These are phyloP conservation scores for Sphaerophoria rueppellii DNA, from an alignment of 2,888 invertebrate species.

Conservation along the genomic window DNA sequence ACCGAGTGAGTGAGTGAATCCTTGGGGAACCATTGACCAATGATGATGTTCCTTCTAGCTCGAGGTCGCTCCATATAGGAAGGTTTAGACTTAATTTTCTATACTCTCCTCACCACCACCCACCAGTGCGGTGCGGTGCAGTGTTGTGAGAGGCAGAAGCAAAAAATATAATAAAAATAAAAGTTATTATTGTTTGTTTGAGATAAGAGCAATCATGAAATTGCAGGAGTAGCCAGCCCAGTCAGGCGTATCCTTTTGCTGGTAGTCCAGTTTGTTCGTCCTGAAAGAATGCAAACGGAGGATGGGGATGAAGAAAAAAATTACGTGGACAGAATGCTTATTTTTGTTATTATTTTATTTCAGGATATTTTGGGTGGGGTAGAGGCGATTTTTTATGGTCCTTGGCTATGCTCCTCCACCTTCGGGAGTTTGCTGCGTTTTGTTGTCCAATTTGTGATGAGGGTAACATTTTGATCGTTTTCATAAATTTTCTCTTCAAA, in stretches of 20 bases:
- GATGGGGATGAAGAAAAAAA: conserved; percentile 4
- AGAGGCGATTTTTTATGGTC: conserved; percentile 13
- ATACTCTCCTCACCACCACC: background rate
- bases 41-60: conserved; percentile 64
- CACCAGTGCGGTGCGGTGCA: conserved; percentile 25
- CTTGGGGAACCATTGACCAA: conserved; percentile 72
- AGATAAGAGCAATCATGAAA: conserved; percentile 74
- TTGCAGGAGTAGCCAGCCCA: conserved; percentile 56
- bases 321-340: conserved; percentile 65
- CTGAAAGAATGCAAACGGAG: conserved; percentile 28
- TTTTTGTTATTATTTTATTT: conserved; percentile 26
- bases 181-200: conserved; percentile 70
- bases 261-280: background rate
- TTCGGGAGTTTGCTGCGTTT: conserved; percentile 21
- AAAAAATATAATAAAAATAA: conserved; percentile 28
- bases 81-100: conserved; percentile 19
- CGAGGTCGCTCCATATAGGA: background rate
- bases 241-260: background rate
- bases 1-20: conserved; percentile 33
- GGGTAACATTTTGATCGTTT: conserved; percentile 63
- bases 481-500: conserved; percentile 49
- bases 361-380: background rate
- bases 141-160: background rate
- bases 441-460: conserved; percentile 67
- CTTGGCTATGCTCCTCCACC: conserved; percentile 9